Evolutionary conservation across 2,113 vertebrate species (phyloP).

Genomic region (Neogobius melanostomus): DNA sequence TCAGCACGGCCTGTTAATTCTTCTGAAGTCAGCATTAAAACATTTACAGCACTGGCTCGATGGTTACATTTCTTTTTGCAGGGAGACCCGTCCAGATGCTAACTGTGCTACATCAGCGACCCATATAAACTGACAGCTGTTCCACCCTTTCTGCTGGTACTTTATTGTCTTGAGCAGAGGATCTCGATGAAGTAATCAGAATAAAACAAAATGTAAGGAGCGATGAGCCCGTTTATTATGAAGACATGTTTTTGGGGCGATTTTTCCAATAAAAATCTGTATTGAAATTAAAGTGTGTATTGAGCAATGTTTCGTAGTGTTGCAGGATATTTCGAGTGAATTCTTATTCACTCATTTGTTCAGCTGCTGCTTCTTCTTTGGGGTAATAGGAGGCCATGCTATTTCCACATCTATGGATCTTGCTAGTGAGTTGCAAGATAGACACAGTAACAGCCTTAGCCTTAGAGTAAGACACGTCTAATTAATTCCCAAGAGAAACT

Average conservation of each 20-base stretch:
- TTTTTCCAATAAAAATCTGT: too few species aligned
- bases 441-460: not conserved
- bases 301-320: not conserved
- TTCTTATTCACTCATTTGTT: not conserved
- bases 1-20: not conserved
- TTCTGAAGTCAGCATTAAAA: slow-evolving; percentile 15
- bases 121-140: slow-evolving; percentile 29
- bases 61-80: slow-evolving; percentile 6
- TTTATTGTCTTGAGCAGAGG: slow-evolving; percentile 1
- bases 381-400: not conserved
- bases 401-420: not conserved
- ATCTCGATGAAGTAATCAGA: slow-evolving; percentile 9
- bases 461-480: not conserved
- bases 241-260: too few species aligned
- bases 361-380: not conserved
- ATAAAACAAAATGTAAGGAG: not conserved
- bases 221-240: not conserved
- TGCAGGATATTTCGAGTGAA: not conserved
- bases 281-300: too few species aligned
- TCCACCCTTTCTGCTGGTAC: slow-evolving; percentile 14
- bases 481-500: not conserved
- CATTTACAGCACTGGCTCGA: not conserved
- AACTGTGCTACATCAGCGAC: slow-evolving; percentile 5
- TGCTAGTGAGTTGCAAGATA: not conserved
- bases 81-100: slow-evolving; percentile 14